These are phyloP conservation scores for Hydropsyche tenuis DNA, from an alignment of 1,140 invertebrate species.

Conservation along the genomic window DNA sequence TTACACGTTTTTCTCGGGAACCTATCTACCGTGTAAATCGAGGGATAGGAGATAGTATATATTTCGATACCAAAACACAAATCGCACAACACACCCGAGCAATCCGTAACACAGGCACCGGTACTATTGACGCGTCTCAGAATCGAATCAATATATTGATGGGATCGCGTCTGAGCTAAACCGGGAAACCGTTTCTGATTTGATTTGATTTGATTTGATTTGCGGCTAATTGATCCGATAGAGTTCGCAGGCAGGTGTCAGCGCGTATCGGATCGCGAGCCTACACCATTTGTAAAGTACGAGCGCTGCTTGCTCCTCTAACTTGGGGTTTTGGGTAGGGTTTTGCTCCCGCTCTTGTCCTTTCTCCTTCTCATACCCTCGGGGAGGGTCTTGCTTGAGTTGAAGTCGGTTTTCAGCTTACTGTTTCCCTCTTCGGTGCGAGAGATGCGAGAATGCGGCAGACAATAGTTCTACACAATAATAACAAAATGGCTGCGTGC, in stretches of 20 bases:
- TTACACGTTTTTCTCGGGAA: too few relatives aligned
- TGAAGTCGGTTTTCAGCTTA: neutral
- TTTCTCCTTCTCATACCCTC: neutral
- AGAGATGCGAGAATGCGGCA: slow-evolving; percentile 40
- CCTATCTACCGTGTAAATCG: too few relatives aligned
- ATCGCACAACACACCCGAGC: too few relatives aligned
- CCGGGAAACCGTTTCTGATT: neutral
- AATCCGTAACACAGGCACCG: too few relatives aligned
- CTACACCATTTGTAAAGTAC: too few relatives aligned
- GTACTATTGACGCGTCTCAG: too few relatives aligned
- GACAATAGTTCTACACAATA: slow-evolving; percentile 47
- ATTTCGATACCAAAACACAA: too few relatives aligned
- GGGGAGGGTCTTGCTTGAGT: neutral
- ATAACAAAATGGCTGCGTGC: slow-evolving; percentile 47
- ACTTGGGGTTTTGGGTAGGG: too few relatives aligned
- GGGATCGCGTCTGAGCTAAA: too few relatives aligned
- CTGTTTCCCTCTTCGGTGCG: neutral
- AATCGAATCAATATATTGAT: too few relatives aligned
- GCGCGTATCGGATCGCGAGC: neutral
- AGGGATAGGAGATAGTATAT: too few relatives aligned
- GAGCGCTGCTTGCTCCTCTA: too few relatives aligned
- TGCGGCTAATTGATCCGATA: slow-evolving; percentile 11
- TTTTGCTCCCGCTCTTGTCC: neutral
- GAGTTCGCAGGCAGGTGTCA: neutral
- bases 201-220: neutral